Percentiles rank a stretch among this genome's conserved stretches.
phyloP scores from a whole-genome alignment of 2,113 vertebrate genomes.

The Austrofundulus limnaeus region DNA sequence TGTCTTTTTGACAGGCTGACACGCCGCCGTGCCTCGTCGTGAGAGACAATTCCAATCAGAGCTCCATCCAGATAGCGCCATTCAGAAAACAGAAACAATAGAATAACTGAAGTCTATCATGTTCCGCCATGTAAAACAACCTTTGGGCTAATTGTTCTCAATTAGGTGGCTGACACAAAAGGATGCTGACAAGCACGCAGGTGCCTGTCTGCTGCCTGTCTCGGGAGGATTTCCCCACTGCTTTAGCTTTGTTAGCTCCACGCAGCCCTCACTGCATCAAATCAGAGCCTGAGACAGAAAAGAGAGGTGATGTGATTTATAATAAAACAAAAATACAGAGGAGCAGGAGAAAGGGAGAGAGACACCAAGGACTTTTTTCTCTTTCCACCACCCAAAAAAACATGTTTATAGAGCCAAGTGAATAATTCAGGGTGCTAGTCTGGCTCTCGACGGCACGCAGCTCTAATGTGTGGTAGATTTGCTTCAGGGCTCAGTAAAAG shows the following conservation, averaged over 20 bases:
- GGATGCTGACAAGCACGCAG: slow-evolving; percentile 59
- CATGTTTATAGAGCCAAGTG: slow-evolving; percentile 53
- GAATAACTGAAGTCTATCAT: slow-evolving; percentile 68
- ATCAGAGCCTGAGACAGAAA: slow-evolving; percentile 5
- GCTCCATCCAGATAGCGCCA: slow-evolving; percentile 63
- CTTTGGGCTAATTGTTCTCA: slow-evolving; percentile 76
- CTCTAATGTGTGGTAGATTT: slow-evolving; percentile 39
- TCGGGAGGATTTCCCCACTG: slow-evolving; percentile 32
- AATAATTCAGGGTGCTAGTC: slow-evolving; percentile 57
- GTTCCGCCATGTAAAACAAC: slow-evolving; percentile 74
- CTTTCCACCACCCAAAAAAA: slow-evolving; percentile 13
- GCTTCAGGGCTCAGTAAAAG: slow-evolving; percentile 51
- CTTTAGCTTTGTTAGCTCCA: slow-evolving; percentile 49
- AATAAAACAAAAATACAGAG: slow-evolving; percentile 35
- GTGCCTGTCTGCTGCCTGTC: slow-evolving; percentile 56
- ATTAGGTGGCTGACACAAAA: slow-evolving; percentile 71
- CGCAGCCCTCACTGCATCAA: slow-evolving; percentile 29
- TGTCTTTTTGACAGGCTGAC: slow-evolving; percentile 56
- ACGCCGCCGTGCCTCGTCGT: slow-evolving; percentile 19
- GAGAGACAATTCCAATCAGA: slow-evolving; percentile 69
- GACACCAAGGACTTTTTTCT: slow-evolving; percentile 18
- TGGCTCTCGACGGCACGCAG: slow-evolving; percentile 43
- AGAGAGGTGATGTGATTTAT: slow-evolving; percentile 39
- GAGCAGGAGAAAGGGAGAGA: slow-evolving; percentile 17
- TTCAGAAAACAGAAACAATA: slow-evolving; percentile 65